Conservation (phyloP, 2,113 vertebrate species). For the Neodontobutis hainanensis region DNA sequence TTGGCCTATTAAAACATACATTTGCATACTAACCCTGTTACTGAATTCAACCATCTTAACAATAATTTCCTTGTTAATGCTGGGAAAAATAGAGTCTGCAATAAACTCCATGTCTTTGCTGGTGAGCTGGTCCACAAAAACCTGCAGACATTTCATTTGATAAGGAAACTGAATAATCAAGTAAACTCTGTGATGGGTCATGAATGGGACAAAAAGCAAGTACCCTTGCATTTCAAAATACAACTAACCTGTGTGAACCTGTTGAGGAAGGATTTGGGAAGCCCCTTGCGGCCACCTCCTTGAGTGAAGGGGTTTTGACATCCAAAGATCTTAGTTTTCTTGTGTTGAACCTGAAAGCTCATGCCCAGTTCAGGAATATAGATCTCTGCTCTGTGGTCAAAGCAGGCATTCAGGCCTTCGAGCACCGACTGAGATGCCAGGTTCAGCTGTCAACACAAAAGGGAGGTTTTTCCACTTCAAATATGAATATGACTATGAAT, state of each 20-base stretch:
- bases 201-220: neutral
- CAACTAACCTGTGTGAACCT: conserved; percentile 91
- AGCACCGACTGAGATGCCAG: conserved; percentile 96
- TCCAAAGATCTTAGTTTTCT: conserved; percentile 94
- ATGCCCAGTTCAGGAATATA: conserved; percentile 92
- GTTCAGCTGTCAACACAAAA: conserved; percentile 81
- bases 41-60: conserved; percentile 96
- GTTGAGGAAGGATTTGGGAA: conserved; percentile 96
- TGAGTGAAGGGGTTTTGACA: conserved; percentile 97
- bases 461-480: neutral
- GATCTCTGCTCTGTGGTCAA: conserved; percentile 96
- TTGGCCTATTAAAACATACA: neutral
- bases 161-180: neutral
- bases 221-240: neutral
- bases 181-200: neutral
- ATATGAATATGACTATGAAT: too few species aligned
- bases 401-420: conserved; percentile 97
- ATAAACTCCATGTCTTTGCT: conserved; percentile 94
- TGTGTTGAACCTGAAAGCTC: conserved; percentile 91
- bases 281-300: conserved; percentile 94
- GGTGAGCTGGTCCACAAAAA: conserved; percentile 92
- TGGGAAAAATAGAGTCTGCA: conserved; percentile 86
- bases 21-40: conserved; percentile 81
- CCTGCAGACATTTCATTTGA: conserved; percentile 70
- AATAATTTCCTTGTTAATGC: conserved; percentile 84